Evolutionary conservation across 1,140 invertebrate genomes (phyloP).

Genomic region (Plectrocnemia conspersa): DNA sequence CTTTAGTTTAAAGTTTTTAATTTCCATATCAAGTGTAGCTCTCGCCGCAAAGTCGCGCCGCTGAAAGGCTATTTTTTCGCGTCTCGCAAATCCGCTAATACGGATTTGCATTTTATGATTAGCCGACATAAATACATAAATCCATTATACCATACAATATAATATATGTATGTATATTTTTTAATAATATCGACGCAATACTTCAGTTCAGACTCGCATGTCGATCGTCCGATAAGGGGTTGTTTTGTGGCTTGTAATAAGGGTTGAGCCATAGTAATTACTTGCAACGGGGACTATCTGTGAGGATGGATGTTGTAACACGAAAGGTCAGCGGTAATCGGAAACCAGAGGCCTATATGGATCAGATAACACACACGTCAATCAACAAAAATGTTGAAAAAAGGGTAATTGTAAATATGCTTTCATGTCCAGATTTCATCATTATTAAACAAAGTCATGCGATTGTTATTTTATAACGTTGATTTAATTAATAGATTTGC

Average conservation of each 20-base stretch:
- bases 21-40: conserved; percentile 36
- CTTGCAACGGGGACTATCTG: conserved; percentile 13
- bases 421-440: no score
- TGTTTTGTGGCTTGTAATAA: conserved; percentile 6
- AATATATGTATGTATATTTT: no score
- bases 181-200: no score
- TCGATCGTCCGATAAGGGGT: conserved; percentile 7
- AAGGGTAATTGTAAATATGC: no score
- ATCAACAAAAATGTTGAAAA: no score
- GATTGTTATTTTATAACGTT: no score
- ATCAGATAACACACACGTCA: conserved; percentile 9
- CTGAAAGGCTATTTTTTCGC: conserved; percentile 30
- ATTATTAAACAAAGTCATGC: no score
- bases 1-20: conserved; percentile 34
- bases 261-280: background rate
- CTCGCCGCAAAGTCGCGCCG: conserved; percentile 26
- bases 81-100: conserved; percentile 23
- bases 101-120: conserved; percentile 34
- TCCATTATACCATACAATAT: no score
- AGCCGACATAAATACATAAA: no score
- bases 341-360: background rate
- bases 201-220: no score
- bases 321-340: conserved; percentile 20
- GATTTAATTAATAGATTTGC: no score
- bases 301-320: conserved; percentile 8